These are phyloP conservation scores for Columbina picui DNA, from an alignment of 2,113 vertebrate species.

Conservation along the genomic window DNA sequence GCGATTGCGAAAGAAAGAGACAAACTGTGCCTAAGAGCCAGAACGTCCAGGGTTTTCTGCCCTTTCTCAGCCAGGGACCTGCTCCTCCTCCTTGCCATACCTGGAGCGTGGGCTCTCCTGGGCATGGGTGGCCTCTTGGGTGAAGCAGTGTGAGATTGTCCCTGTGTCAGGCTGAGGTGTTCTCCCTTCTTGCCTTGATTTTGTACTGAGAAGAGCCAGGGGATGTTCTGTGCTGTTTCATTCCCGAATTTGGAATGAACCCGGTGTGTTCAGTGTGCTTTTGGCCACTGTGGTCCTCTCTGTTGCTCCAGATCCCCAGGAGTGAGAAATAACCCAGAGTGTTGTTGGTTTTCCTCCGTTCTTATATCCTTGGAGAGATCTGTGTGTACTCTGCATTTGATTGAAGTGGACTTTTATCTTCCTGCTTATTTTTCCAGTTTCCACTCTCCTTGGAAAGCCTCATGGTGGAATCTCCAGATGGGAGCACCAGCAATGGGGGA, in stretches of 20 bases:
- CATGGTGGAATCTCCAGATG: background rate
- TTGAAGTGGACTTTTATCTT: background rate
- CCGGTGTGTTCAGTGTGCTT: accelerated
- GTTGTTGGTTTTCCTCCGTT: background rate
- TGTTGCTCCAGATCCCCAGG: background rate
- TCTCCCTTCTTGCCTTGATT: accelerated
- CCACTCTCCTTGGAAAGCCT: background rate
- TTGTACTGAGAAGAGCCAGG: background rate
- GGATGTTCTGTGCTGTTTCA: background rate
- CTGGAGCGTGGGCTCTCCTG: background rate
- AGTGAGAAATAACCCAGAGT: background rate
- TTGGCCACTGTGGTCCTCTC: accelerated
- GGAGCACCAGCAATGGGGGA: accelerated
- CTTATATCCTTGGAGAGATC: background rate
- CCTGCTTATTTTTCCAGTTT: background rate
- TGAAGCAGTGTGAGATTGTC: background rate
- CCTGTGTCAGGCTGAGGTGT: accelerated
- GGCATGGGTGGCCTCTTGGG: accelerated
- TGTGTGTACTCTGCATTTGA: accelerated
- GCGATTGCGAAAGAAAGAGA: accelerated
- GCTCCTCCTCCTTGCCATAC: accelerated
- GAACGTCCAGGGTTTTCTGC: background rate
- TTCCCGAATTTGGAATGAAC: accelerated
- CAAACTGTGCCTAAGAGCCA: background rate
- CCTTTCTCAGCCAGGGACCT: background rate